Base-by-base conservation (phyloP, 2,797 vertebrate species). In the Sternarchorhynchus goeldii region DNA sequence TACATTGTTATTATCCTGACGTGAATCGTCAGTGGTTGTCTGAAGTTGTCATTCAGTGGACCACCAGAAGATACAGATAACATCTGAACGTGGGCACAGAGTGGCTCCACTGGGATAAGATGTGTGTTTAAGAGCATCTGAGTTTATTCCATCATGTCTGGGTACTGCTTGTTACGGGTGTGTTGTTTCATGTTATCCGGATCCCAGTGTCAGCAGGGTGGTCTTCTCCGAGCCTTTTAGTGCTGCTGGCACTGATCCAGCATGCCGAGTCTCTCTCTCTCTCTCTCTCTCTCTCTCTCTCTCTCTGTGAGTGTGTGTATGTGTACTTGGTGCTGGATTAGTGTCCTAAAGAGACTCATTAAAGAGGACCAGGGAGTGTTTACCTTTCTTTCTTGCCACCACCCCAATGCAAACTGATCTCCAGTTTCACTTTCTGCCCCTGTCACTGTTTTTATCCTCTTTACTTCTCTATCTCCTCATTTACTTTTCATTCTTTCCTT, bases 191-290 rank as follows among this genome's bases (percentile, higher is more conserved):
- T 80, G 63, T 78, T 75, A 83, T 16, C 65, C 34, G 25, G 53
- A 74, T 77, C 63, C 69, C 58, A 41, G 18, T 29, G 21, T 75
- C 70, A 74, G 58, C 82, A 71, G 82, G 82, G 82, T 83, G 82
- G 82, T 80, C 78, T 75, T 75, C 17, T 4, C 39, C 60, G 34
- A 63, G 63, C 56, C 73, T 63, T 14, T 57, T 55, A 50, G 69
- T 25, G 32, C n/a, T 41, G 56, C 39, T 79, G 69, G 63, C 68
- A 41, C 39, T 21, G 34, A 63, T 69, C 73, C 79, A 81, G 60
- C 53, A 75, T 73, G 55, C 21, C 53, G 14, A 36, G 45, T 70
- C 20, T 65, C 34, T 53, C 58, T 70, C 14, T 62, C 17, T 57
- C 45, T 67, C 25, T 41, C 45, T 50, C 45, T 50, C 53, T 63